Evolutionary conservation across 2,888 invertebrate genomes (phyloP).

Genomic region (Anoncus sp.): DNA sequence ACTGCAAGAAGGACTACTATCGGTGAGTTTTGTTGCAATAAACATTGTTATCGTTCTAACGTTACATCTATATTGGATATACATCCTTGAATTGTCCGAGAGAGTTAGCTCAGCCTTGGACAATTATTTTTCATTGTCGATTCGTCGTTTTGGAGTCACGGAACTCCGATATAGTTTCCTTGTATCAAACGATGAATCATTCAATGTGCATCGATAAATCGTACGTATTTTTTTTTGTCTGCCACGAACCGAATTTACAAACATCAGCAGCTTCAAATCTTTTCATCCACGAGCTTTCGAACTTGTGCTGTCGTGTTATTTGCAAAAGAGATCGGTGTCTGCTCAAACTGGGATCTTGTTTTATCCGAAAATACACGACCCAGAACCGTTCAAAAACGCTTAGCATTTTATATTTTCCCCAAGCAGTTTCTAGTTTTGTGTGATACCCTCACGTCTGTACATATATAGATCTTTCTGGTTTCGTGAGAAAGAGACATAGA

Average conservation of each 20-base stretch:
- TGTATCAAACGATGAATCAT: not conserved
- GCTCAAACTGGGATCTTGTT: conserved; percentile 9
- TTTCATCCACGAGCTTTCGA: too few species aligned
- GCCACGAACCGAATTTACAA: not conserved
- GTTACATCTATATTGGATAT: not conserved
- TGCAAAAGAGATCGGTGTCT: too few species aligned
- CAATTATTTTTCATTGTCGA: not conserved
- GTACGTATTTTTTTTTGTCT: not conserved
- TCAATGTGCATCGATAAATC: not conserved
- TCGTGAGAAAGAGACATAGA: conserved; percentile 24
- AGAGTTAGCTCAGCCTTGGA: not conserved
- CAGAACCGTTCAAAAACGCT: conserved; percentile 29
- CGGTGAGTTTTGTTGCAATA: conserved; percentile 87
- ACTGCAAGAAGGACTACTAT: conserved; percentile 98
- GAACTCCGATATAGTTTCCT: too few species aligned
- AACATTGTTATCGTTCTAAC: not conserved
- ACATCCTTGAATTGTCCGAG: not conserved
- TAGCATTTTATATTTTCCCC: conserved; percentile 2
- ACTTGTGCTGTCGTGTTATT: too few species aligned
- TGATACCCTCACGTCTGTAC: conserved; percentile 10
- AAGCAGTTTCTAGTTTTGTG: conserved; percentile 29
- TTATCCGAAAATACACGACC: conserved; percentile 55
- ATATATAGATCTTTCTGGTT: conserved; percentile 4
- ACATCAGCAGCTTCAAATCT: too few species aligned
- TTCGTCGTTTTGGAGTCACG: not conserved